phyloP scores from a whole-genome alignment of 2,113 vertebrate species.

The Neogale vison region DNA sequence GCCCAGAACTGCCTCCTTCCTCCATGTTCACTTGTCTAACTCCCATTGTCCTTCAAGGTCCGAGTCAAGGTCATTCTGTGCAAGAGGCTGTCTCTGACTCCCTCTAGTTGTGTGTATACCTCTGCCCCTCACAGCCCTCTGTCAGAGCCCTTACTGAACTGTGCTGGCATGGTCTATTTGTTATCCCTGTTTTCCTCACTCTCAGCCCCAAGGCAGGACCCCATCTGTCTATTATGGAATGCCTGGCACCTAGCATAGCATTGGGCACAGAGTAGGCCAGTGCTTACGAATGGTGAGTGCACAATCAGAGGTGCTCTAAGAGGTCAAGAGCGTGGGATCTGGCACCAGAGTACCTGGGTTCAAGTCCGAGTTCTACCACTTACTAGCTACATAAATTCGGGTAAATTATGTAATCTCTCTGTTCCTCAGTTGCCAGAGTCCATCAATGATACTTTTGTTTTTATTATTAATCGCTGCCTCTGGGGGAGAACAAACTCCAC shows the following conservation, averaged over 20 bases:
- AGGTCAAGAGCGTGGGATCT: neutral
- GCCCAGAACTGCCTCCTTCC: neutral
- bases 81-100: neutral
- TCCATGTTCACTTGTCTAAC: neutral
- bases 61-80: neutral
- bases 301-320: neutral
- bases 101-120: neutral
- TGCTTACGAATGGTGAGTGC: neutral
- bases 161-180: neutral
- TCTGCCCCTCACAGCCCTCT: neutral
- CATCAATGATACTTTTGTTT: neutral
- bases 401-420: neutral
- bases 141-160: neutral
- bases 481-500: neutral
- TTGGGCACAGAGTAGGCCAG: fast-evolving
- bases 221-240: neutral
- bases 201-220: neutral
- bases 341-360: neutral
- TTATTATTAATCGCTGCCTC: neutral
- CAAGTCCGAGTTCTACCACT: neutral
- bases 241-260: too few relatives aligned
- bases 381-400: neutral
- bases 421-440: neutral
- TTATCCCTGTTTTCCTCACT: too few relatives aligned
- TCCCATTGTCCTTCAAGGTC: neutral